Conservation (phyloP, 2,113 vertebrate genomes). For the Protobothrops flavoviridis region DNA sequence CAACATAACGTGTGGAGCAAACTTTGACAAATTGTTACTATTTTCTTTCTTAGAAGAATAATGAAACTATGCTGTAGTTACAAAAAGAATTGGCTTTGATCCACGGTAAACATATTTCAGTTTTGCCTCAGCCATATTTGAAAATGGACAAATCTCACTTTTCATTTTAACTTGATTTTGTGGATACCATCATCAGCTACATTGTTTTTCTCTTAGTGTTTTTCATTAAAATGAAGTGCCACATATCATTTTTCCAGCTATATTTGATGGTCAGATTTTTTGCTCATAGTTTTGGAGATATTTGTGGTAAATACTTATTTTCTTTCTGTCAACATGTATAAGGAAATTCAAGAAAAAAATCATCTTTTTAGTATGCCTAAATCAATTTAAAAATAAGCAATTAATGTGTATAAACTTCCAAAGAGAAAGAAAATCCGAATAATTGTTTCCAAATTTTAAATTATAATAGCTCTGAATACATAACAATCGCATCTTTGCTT, state of each 20-base stretch:
- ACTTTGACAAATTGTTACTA: background rate
- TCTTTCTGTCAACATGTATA: constrained; percentile 56
- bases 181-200: background rate
- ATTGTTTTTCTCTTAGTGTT: constrained; percentile 19
- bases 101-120: background rate
- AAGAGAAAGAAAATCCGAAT: constrained; percentile 32
- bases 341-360: constrained; percentile 49
- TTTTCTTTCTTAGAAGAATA: background rate
- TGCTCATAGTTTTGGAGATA: constrained; percentile 13
- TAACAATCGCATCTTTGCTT: constrained; percentile 57
- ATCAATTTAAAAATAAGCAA: constrained; percentile 64
- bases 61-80: background rate
- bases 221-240: rapidly evolving
- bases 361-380: constrained; percentile 46
- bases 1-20: background rate
- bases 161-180: background rate
- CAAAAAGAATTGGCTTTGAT: background rate
- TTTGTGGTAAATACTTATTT: constrained; percentile 35
- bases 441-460: constrained; percentile 60
- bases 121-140: background rate
- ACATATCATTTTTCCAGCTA: constrained; percentile 30
- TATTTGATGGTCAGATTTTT: constrained; percentile 24
- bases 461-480: constrained; percentile 57
- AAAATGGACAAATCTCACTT: background rate
- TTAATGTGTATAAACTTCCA: constrained; percentile 58